A percentile compares a stretch with the other conserved stretches of the same genome.
Conservation (phyloP, 53 echinoderm and acorn worm species). For the Pentamera pediparva region DNA sequence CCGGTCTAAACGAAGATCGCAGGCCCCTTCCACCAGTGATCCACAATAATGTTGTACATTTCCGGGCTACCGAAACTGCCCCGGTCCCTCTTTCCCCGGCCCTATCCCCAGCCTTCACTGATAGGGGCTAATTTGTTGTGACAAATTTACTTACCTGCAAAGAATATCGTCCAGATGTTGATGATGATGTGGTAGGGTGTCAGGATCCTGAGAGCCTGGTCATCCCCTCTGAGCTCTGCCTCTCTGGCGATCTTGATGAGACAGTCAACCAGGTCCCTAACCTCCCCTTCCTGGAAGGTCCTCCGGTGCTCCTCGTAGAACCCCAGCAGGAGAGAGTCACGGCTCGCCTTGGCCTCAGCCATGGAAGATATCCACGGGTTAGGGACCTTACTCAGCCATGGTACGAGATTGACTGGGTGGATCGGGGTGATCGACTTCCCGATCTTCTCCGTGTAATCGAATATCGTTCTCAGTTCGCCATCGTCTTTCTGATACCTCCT, state of each 20-base stretch:
- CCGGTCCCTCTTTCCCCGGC: too few relatives aligned
- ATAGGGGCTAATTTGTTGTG: too few relatives aligned
- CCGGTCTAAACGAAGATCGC: too few relatives aligned
- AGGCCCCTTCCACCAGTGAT: too few relatives aligned
- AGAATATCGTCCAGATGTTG: constrained; percentile 98
- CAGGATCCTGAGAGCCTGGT: constrained; percentile 50
- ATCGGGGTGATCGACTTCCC: constrained; percentile 85
- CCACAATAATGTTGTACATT: too few relatives aligned
- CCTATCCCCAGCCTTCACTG: too few relatives aligned
- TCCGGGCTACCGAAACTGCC: too few relatives aligned
- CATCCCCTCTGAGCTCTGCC: constrained; percentile 63
- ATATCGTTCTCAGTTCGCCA: constrained; percentile 72
- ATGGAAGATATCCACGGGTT: constrained; percentile 86
- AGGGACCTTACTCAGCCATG: constrained; percentile 80
- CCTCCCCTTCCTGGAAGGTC: constrained; percentile 65
- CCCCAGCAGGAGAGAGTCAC: constrained; percentile 66
- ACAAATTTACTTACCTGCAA: constrained; percentile 88
- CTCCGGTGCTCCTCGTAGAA: constrained; percentile 76
- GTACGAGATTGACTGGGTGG: constrained; percentile 86
- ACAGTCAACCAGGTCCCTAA: constrained; percentile 71
- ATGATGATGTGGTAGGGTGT: constrained; percentile 83
- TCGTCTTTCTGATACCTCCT: constrained; percentile 79
- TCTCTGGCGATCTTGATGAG: constrained; percentile 67
- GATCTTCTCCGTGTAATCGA: constrained; percentile 77
- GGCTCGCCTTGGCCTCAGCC: constrained; percentile 56